Conservation (phyloP, 1,140 invertebrate genomes). For the Belonocnema kinseyi region DNA sequence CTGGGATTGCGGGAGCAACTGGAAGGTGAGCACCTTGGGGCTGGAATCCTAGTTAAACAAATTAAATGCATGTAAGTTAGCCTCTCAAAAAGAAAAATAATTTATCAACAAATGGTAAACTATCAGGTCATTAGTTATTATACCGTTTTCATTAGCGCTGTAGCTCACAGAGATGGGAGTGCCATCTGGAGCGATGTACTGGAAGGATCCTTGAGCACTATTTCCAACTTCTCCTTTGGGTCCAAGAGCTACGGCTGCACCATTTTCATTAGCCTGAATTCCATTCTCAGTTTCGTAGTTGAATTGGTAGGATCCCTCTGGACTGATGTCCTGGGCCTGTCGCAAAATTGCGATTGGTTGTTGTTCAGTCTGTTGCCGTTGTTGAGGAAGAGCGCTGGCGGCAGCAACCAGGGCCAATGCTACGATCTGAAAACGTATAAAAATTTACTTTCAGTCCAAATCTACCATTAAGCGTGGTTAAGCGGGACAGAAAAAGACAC, state of each 20-base stretch:
- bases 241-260: conserved; percentile 73
- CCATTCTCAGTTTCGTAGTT: conserved; percentile 81
- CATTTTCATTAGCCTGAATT: conserved; percentile 77
- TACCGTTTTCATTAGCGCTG: conserved; percentile 76
- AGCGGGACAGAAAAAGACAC: no score
- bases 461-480: no score
- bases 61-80: no score
- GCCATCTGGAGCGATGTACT: conserved; percentile 79
- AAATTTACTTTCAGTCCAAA: no score
- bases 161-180: conserved; percentile 74
- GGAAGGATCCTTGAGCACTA: conserved; percentile 73
- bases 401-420: conserved; percentile 57
- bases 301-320: conserved; percentile 68
- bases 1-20: conserved; percentile 71
- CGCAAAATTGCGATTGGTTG: conserved; percentile 64
- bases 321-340: conserved; percentile 63
- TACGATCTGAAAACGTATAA: conserved; percentile 55
- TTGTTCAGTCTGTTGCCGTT: conserved; percentile 34
- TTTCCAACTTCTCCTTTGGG: conserved; percentile 73
- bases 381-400: conserved; percentile 48
- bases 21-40: conserved; percentile 77
- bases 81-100: no score
- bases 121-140: no score
- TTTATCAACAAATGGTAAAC: no score
- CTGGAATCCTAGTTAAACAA: conserved; percentile 68